Base-by-base conservation (phyloP, 1,140 invertebrate species). In the honey bee (Apis mellifera) region DNA sequence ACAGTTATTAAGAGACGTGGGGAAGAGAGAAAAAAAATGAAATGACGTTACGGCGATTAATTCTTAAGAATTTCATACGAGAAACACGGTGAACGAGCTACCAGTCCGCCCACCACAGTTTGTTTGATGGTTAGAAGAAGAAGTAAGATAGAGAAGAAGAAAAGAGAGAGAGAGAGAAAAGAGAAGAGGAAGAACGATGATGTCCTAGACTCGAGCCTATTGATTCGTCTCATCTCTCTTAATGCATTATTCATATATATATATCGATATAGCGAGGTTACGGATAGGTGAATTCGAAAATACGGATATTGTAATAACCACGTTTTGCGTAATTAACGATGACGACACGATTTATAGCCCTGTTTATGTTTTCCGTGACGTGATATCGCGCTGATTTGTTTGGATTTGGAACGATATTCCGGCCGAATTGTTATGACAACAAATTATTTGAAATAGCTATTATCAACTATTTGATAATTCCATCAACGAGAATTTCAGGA, bases 191-290 rank as follows among this genome's bases (percentile, higher is more conserved):
- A 4, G 11, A 68, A n/a, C 42, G 42, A 21, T 32, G 66, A 50
- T 69, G 42, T 23, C 23, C 71, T 50, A 69, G 70, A 73, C 62
- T 78, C 72, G 52, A 81, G 78, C 55, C 60, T 85, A 83, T 86
- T 84, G 83, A 86, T 86, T 85, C 85, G 74, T 74, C 62, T 86
- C 78, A 82, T 74, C 73, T 86, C 69, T 60, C 62, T 72, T 59
- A 59, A 85, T 86, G 68, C 83, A 84, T 86, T 86, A 86, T 86
- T 86, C 84, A 86, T n/a, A n/a, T n/a, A n/a, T n/a, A 82, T 73
- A 32, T 42, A 73, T 82, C 74, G 73, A 52, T 65, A n/a, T n/a
- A n/a, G 57, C 68, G 64, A 72, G 83, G 76, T 42, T 86, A 85
- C 82, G 70, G 75, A 86, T 84, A 72, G 19, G 21, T 42, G 68